A percentile compares a stretch with the other conserved stretches of the same genome.
Evolutionary conservation across 2,888 invertebrate genomes (phyloP).

Genomic region (Apotomis turbidana): DNA sequence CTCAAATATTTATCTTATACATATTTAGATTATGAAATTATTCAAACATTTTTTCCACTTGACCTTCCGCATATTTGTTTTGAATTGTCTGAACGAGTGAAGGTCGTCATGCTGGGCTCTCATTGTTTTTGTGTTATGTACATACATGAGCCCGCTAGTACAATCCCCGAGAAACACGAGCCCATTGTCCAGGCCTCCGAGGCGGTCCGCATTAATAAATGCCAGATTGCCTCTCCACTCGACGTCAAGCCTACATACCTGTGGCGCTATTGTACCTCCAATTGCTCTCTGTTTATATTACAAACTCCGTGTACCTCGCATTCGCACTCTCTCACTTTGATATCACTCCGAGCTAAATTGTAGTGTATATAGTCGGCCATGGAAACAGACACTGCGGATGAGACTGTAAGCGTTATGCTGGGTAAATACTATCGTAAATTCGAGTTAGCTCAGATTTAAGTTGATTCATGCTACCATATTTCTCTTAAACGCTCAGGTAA

Average conservation of each 20-base stretch:
- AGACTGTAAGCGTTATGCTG: slow-evolving; percentile 15
- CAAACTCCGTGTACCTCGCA: slow-evolving; percentile 36
- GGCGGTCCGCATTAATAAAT: slow-evolving; percentile 69
- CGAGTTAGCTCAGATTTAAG: slow-evolving; percentile 11
- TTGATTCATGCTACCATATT: slow-evolving; percentile 1
- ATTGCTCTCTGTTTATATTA: slow-evolving; percentile 45
- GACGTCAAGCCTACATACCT: slow-evolving; percentile 47
- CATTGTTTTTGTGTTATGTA: slow-evolving; percentile 58
- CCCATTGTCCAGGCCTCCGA: slow-evolving; percentile 64
- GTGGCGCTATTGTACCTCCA: slow-evolving; percentile 43
- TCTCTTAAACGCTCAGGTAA: not conserved
- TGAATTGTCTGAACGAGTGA: slow-evolving; percentile 65
- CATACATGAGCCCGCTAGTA: slow-evolving; percentile 55
- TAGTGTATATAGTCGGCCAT: slow-evolving; percentile 20
- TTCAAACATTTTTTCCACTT: slow-evolving; percentile 17
- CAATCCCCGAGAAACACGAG: slow-evolving; percentile 62
- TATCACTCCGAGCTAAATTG: slow-evolving; percentile 38
- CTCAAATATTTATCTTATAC: slow-evolving; percentile 2
- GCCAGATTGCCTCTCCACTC: slow-evolving; percentile 58
- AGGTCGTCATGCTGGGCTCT: slow-evolving; percentile 57
- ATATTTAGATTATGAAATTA: slow-evolving; percentile 11
- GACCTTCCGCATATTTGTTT: slow-evolving; percentile 51
- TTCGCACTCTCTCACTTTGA: slow-evolving; percentile 37
- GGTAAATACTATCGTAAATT: slow-evolving; percentile 3
- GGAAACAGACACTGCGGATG: slow-evolving; percentile 7